These are phyloP conservation scores for Adela reaumurella DNA, from an alignment of 2,888 invertebrate species.

Conservation along the genomic window DNA sequence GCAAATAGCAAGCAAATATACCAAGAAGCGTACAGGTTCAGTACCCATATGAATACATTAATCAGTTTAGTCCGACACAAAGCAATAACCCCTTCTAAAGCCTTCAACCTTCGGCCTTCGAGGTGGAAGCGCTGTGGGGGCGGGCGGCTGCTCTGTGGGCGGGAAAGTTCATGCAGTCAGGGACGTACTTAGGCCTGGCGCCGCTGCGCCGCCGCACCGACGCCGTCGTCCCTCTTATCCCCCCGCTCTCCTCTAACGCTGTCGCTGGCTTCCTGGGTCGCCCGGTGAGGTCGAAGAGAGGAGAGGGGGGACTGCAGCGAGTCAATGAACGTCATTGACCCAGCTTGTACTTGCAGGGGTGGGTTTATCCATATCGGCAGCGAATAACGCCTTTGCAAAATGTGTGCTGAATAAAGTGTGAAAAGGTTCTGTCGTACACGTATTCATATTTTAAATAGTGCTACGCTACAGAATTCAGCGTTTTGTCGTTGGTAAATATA, in stretches of 20 bases:
- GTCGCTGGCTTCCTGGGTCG: neutral
- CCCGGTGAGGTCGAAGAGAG: conserved; percentile 13
- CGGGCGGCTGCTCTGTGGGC: neutral
- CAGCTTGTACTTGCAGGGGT: conserved; percentile 9
- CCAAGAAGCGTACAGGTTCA: no score
- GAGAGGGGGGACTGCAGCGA: conserved; percentile 27
- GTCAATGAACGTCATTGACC: conserved; percentile 16
- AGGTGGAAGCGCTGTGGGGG: neutral
- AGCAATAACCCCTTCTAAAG: no score
- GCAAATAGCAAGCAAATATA: no score
- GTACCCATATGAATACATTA: no score
- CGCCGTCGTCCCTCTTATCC: neutral
- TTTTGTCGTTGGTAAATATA: no score
- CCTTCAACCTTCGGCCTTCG: no score
- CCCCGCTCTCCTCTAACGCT: neutral
- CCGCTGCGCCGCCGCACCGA: neutral
- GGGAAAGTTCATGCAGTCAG: neutral
- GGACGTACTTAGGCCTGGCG: neutral
- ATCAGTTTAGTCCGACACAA: no score
- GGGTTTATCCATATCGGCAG: neutral
- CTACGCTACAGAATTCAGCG: no score
- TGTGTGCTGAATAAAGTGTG: no score
- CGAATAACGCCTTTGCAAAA: no score
- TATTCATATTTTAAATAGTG: no score
- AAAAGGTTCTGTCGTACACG: no score